phyloP scores from a whole-genome alignment of 2,113 vertebrate genomes.

The Odontesthes bonariensis region DNA sequence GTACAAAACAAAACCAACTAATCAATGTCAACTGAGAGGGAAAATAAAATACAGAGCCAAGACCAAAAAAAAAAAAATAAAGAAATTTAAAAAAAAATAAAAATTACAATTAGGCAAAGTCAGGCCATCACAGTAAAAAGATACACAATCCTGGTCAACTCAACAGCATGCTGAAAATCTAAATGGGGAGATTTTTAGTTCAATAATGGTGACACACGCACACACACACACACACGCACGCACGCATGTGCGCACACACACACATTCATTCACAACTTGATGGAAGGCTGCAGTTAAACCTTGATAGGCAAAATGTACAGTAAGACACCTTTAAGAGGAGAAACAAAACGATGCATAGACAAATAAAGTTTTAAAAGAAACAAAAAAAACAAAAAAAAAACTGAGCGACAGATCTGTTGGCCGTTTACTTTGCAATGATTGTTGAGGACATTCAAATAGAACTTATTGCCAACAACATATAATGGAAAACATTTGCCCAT shows the following conservation, averaged over 20 bases:
- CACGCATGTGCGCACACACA: conserved; percentile 25
- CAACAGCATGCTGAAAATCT: conserved; percentile 74
- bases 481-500: conserved; percentile 56
- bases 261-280: conserved; percentile 46
- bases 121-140: conserved; percentile 80
- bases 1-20: conserved; percentile 72
- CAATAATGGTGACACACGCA: conserved; percentile 23
- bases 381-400: conserved; percentile 75
- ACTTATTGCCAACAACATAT: conserved; percentile 75
- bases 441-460: conserved; percentile 74
- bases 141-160: conserved; percentile 66
- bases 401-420: conserved; percentile 60
- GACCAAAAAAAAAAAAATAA: conserved; percentile 26
- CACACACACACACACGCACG: not conserved
- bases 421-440: conserved; percentile 61
- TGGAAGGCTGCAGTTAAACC: conserved; percentile 65
- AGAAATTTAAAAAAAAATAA: not conserved
- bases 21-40: conserved; percentile 59
- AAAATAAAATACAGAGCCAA: conserved; percentile 66
- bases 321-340: conserved; percentile 73
- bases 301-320: conserved; percentile 69
- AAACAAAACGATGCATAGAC: conserved; percentile 80
- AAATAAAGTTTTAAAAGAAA: conserved; percentile 72
- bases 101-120: conserved; percentile 64
- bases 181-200: conserved; percentile 43